Evolutionary conservation across 2,888 invertebrate genomes (phyloP), one percentile per base, ranked within the genome.

Genomic region (Alentia gelatinosa): DNA sequence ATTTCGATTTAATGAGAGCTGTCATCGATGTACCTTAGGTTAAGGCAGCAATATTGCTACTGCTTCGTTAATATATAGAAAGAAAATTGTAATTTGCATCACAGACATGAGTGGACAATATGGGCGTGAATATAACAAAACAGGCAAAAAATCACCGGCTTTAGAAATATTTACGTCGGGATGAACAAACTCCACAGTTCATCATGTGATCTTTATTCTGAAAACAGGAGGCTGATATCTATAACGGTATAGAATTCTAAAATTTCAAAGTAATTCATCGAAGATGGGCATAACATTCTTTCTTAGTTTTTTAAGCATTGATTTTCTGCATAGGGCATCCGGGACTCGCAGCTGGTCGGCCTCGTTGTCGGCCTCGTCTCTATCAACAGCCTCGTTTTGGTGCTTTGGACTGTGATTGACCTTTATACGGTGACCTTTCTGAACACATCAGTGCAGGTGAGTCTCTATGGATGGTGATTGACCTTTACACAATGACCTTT

Each of bases 321-420:
- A n/a, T n/a, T n/a, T n/a, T 5, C 23, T 35, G 42, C 50, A 5
- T 88, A 92, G 92, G 89, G 89, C 9, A 47, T 92, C 19, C 91
- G 90, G 42, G 89, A 92, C 56, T 42, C 30, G 30, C 35, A 90
- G 50, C 74, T 92, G 50, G 56, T 92, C 9, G 83, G 84, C 0
- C 91, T 92, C 92, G 91, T 92, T 23, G 40, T 74, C 19, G 89
- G 68, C 3, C 47, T 92, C 23, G 90, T 92, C 0, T 79, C 63
- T 9, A 56, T 91, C 15, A 92, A 91, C 35, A 33, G 40, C n/a
- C 9, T 89, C 23, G 91, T 91, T 40, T 74, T 92, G 12, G 47
- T 90, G 0, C 40, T 83, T 15, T 92, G 92, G 92, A 89, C 83
- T 42, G 19, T 90, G 12, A 26, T 92, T n/a, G 89, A 91, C 56